A percentile compares a stretch with the other conserved stretches of the same genome.
Evolutionary conservation across 37 sponge, comb jelly and placozoan species (phyloP).

Genomic region (Beroe ovata): DNA sequence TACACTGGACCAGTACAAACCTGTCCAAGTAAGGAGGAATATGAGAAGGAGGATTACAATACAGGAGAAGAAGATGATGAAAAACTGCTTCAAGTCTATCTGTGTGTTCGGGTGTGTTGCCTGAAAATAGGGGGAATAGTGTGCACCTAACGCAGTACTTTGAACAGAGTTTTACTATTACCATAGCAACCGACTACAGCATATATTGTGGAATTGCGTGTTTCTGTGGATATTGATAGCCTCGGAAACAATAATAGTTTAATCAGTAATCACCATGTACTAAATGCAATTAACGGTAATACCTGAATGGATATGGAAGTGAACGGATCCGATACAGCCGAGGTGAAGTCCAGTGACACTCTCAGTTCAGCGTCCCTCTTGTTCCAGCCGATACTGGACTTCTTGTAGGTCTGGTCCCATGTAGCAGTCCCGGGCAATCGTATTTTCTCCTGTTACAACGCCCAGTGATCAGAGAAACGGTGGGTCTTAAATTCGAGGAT

Average conservation of each 20-base stretch:
- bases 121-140: too few species aligned
- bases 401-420: constrained; percentile 11
- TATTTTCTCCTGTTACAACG: background rate
- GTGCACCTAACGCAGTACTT: too few species aligned
- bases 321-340: background rate
- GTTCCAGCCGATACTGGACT: background rate
- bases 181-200: too few species aligned
- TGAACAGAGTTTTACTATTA: too few species aligned
- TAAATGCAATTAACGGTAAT: too few species aligned
- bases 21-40: constrained; percentile 43
- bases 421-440: background rate
- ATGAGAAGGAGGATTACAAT: constrained; percentile 61
- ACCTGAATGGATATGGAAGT: background rate
- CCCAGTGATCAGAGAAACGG: too few species aligned
- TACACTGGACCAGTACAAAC: background rate
- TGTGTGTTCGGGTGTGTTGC: background rate
- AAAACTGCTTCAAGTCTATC: constrained; percentile 47
- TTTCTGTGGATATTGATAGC: too few species aligned
- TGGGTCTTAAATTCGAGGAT: too few species aligned
- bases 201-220: too few species aligned
- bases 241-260: too few species aligned
- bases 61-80: constrained; percentile 34
- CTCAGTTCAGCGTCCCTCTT: background rate
- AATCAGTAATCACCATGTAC: too few species aligned
- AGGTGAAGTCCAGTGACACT: background rate